These are phyloP conservation scores for Halcyon senegalensis DNA, from an alignment of 2,113 vertebrate species.

Conservation along the genomic window DNA sequence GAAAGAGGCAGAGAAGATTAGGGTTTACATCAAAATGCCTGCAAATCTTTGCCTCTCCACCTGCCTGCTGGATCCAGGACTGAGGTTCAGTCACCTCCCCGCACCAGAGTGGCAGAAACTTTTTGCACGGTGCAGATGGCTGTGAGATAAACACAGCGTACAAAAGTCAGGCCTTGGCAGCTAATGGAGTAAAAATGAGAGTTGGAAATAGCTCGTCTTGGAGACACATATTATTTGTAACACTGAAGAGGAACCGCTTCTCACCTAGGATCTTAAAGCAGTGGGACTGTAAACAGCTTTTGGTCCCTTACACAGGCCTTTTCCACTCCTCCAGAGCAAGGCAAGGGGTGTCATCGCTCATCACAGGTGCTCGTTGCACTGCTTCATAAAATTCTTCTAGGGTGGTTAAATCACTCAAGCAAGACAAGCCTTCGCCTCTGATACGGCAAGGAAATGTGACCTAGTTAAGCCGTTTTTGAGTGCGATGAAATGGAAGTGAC, in stretches of 20 bases:
- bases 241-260: not conserved
- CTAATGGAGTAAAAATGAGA: not conserved
- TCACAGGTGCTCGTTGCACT: accelerated
- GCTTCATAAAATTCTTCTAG: constrained; percentile 59
- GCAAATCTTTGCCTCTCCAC: not conserved
- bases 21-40: not conserved
- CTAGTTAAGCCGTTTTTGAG: constrained; percentile 74
- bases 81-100: not conserved
- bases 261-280: not conserved
- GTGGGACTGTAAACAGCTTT: not conserved
- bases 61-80: not conserved
- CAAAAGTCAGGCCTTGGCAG: not conserved
- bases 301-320: not conserved
- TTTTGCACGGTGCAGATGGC: not conserved
- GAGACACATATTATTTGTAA: not conserved
- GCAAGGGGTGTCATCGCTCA: not conserved
- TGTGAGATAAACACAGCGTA: accelerated
- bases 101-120: not conserved
- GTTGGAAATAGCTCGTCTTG: not conserved
- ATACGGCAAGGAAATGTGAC: constrained; percentile 73
- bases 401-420: constrained; percentile 65
- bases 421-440: constrained; percentile 64
- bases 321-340: not conserved
- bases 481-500: constrained; percentile 71
- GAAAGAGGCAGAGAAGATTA: not conserved